phyloP scores from a whole-genome alignment of 2,113 vertebrate species.

The Empidonax alnorum region DNA sequence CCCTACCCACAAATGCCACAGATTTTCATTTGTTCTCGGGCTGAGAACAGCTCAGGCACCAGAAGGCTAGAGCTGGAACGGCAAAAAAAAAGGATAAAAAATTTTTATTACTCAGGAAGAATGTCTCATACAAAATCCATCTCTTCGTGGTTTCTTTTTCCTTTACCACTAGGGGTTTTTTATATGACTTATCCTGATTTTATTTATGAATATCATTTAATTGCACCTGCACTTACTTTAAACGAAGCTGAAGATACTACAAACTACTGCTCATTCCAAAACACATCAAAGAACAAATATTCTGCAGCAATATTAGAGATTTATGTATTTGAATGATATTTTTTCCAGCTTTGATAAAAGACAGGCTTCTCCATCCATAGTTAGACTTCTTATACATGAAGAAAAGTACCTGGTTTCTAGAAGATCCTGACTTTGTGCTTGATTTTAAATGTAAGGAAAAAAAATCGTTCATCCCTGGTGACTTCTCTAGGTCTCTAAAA shows the following conservation, averaged over 20 bases:
- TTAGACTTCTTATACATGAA: background rate
- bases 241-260: background rate
- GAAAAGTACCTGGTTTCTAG: background rate
- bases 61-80: background rate
- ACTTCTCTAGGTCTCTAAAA: background rate
- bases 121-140: background rate
- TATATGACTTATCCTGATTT: background rate
- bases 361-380: background rate
- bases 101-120: background rate
- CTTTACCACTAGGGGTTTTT: background rate
- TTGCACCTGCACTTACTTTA: background rate
- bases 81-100: background rate
- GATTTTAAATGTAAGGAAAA: background rate
- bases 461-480: background rate
- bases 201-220: background rate
- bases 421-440: background rate
- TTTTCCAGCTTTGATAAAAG: background rate
- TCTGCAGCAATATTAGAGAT: background rate
- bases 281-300: background rate
- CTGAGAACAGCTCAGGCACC: background rate
- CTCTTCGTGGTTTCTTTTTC: background rate
- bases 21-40: background rate
- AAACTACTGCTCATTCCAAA: background rate
- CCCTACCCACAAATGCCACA: background rate
- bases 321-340: background rate